These are phyloP conservation scores for Enteromius argenteus DNA, from an alignment of 2,797 vertebrate genomes.

Conservation along the genomic window DNA sequence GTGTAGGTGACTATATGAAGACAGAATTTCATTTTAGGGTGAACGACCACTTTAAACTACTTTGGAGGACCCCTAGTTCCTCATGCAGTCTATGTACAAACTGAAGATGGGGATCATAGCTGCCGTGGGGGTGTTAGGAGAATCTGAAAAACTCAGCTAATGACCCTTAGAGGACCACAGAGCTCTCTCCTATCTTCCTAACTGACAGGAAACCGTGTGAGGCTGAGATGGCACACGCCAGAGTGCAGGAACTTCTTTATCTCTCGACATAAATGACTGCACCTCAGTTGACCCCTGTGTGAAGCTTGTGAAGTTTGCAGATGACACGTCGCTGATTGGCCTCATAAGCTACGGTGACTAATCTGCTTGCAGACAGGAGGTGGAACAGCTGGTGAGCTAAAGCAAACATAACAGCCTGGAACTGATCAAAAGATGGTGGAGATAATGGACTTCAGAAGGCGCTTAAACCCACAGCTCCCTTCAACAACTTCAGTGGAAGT, in stretches of 20 bases:
- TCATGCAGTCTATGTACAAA: not conserved
- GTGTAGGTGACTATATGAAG: not conserved
- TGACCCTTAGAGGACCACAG: not conserved
- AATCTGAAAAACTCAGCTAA: not conserved
- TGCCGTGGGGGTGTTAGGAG: not conserved
- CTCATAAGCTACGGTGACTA: constrained; percentile 20
- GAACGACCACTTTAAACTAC: not conserved
- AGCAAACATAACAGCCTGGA: constrained; percentile 2
- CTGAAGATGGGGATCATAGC: not conserved
- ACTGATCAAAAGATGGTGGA: not conserved
- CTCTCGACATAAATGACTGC: not conserved
- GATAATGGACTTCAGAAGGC: not conserved
- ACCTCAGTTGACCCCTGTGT: not conserved
- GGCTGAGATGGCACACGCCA: not conserved
- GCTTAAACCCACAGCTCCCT: not conserved
- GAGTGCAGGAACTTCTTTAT: not conserved
- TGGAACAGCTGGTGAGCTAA: constrained; percentile 19
- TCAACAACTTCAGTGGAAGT: not conserved
- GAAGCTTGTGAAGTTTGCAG: constrained; percentile 1
- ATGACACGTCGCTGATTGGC: constrained; percentile 14
- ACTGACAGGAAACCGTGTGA: constrained; percentile 2
- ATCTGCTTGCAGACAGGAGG: constrained; percentile 19
- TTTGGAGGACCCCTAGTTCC: not conserved
- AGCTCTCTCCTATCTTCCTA: not conserved
- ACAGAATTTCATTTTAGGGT: not conserved